A percentile compares a stretch with the other conserved stretches of the same genome.
phyloP scores from a whole-genome alignment of 2,113 vertebrate species.

The Python bivittatus region DNA sequence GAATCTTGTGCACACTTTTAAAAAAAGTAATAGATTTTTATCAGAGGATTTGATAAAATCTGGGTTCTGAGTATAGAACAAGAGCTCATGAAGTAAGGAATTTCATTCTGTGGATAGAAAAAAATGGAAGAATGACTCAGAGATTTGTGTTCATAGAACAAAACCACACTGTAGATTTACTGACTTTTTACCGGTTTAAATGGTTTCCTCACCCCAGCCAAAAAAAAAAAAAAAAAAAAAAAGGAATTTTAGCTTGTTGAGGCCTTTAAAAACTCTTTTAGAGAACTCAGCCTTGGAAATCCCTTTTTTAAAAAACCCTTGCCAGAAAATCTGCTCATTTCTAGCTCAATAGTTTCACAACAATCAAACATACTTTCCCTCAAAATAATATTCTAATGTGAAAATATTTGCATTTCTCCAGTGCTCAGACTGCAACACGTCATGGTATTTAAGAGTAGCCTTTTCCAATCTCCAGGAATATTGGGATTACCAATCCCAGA shows the following conservation, averaged over 20 bases:
- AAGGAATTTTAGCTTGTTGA: not conserved
- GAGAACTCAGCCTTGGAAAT: not conserved
- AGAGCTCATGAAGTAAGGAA: not conserved
- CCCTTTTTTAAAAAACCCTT: not conserved
- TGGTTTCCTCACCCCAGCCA: not conserved
- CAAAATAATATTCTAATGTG: not conserved
- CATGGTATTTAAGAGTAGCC: not conserved
- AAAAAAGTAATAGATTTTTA: not conserved
- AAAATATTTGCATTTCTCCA: not conserved
- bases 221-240: not conserved
- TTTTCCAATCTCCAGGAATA: not conserved
- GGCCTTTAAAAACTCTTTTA: not conserved
- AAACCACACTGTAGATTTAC: not conserved
- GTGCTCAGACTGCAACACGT: not conserved
- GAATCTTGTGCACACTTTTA: not conserved
- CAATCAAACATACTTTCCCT: not conserved
- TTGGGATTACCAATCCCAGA: not conserved
- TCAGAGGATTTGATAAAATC: not conserved
- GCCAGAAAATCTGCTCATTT: not conserved
- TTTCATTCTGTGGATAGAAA: not conserved
- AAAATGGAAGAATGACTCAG: not conserved
- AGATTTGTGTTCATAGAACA: not conserved
- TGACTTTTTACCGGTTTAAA: not conserved
- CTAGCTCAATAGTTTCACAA: not conserved
- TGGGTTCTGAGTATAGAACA: not conserved